Evolutionary conservation across 2,797 vertebrate species (phyloP), one percentile per base, ranked within the genome.

Genomic region (Saxicola maurus): DNA sequence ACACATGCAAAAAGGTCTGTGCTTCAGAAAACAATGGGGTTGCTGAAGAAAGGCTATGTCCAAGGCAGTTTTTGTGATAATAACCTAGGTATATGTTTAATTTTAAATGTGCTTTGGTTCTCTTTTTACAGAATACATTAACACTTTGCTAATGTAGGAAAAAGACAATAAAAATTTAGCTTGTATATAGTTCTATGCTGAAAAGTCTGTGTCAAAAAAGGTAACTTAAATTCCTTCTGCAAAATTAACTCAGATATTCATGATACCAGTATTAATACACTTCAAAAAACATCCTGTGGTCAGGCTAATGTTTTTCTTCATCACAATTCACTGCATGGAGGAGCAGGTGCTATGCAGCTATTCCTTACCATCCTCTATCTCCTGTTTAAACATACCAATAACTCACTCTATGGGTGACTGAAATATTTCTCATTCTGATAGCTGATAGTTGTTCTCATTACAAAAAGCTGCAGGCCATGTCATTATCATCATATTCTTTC

Each of bases 401-500:
- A 79, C 21, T 73, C 49, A n/a, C 49, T 74, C 7, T 31, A 67
- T 40, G 61, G n/a, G 43, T 69, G 74, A 86, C 49, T 40, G 24
- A 62, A 85, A 82, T 42, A 46, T 84, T 90, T 76, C 56, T 89
- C 20, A 57, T 9, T 33, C 64, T 74, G 37, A 82, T 69, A 66
- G 48, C 9, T 85, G 72, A 91, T 87, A 77, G 53, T 82, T 87
- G 40, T 42, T 87, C 24, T 85, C 60, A 77, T 82, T 91, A 87
- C 16, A 82, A 78, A 82, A 89, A 86, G 28, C 81, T 90, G 28
- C 37, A 76, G 90, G 91, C 43, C 21, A 31, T 68, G 46, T 57
- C 48, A 66, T 88, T 87, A 85, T 88, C 49, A 79, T 65, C 7
- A 75, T 67, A 35, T 9, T 69, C 37, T 59, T 73, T 86, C 45